These are phyloP conservation scores for Perizoma flavofasciatum DNA, from an alignment of 2,888 invertebrate genomes.

Conservation along the genomic window DNA sequence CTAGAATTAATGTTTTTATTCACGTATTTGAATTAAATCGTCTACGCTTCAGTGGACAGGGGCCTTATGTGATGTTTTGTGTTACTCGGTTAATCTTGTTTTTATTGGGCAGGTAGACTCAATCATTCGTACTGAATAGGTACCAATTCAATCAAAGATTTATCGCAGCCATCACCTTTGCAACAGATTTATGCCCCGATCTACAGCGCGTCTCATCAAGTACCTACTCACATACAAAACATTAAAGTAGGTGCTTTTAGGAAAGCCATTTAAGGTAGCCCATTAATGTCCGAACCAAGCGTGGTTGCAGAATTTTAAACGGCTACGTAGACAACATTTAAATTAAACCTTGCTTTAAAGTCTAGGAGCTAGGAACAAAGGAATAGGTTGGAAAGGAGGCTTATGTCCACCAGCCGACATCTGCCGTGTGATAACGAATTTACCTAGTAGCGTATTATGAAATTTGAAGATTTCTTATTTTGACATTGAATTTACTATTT, in stretches of 20 bases:
- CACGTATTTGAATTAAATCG: no score
- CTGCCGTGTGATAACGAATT: no score
- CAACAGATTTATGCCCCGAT: constrained; percentile 36
- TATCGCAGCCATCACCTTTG: constrained; percentile 59
- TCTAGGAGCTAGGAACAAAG: no score
- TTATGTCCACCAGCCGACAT: no score
- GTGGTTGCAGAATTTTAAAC: constrained; percentile 23
- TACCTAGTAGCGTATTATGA: no score
- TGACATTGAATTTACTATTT: no score
- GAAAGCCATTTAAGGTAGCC: constrained; percentile 11
- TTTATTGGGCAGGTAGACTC: constrained; percentile 50
- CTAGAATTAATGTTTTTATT: no score
- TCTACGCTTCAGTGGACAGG: constrained; percentile 13
- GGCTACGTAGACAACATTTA: background rate
- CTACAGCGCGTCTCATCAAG: constrained; percentile 35
- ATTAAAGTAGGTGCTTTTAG: constrained; percentile 6
- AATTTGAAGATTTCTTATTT: no score
- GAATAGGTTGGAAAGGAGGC: no score
- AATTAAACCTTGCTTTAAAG: no score
- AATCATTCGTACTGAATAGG: constrained; percentile 60
- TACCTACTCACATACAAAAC: constrained; percentile 42
- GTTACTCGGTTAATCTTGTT: constrained; percentile 34
- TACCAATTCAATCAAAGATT: constrained; percentile 71
- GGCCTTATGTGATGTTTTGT: constrained; percentile 3
- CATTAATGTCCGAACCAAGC: constrained; percentile 8